Evolutionary conservation across 2,888 invertebrate species (phyloP), one percentile per base, ranked within the genome.

Genomic region (Tetragnatha montana): DNA sequence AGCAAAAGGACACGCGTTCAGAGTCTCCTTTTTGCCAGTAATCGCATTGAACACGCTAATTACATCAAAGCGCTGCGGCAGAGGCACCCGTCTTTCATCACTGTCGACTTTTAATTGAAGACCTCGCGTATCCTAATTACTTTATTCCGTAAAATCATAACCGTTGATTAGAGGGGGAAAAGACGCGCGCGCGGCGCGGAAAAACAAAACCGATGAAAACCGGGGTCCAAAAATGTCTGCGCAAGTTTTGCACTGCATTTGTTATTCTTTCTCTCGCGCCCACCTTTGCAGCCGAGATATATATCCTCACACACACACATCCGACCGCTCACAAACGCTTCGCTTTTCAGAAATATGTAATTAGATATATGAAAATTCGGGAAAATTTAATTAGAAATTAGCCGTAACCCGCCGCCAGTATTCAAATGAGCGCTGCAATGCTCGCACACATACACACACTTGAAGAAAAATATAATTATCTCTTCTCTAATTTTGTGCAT

Each of bases 401-500:
- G 90, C 87, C 87, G 90, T 90, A 87, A 87, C 87, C 86, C 87
- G 90, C 90, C 90, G 90, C 81, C 90, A 84, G 90, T 90, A 90
- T 90, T 90, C 90, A 90, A 90, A 90, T 90, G 69, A 90, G 90
- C 87, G 81, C 80, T 79, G 83, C 78, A 70, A 74, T 78, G 21
- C 84, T 78, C 80, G 73, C 82, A 88, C 88, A 80, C 60, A 81
- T 75, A 84, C 76, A 90, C 86, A 90, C 83, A 90, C 90, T 87
- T 87, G 87, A 90, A 90, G 90, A 90, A 90, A 90, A 90, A 90
- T 90, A 90, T 87, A 90, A 90, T 90, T 90, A 90, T 90, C 90
- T 90, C 86, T 90, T 90, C 90, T 90, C 90, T 90, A 87, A 90
- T 90, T 90, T 90, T 90, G 90, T 87, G 87, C 90, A 90, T 90